These are phyloP conservation scores for Chiloscyllium punctatum DNA, from an alignment of 2,797 vertebrate genomes.

Conservation along the genomic window DNA sequence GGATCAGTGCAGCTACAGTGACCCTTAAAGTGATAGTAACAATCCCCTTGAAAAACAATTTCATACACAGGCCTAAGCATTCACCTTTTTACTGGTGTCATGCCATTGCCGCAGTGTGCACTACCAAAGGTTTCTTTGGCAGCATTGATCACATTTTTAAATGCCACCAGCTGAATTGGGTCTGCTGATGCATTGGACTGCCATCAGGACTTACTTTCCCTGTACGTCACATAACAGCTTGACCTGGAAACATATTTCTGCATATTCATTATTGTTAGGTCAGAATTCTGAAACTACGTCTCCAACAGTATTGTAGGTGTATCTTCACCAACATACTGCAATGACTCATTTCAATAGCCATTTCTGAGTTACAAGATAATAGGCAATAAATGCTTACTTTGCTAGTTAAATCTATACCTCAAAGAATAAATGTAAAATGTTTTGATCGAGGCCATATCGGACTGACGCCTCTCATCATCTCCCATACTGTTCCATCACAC, in stretches of 20 bases:
- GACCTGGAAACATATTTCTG: neutral
- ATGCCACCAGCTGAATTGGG: neutral
- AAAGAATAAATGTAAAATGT: neutral
- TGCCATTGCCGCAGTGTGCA: neutral
- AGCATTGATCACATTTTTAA: neutral
- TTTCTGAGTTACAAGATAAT: too few species aligned
- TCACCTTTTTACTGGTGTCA: neutral
- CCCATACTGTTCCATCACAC: neutral
- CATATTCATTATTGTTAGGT: neutral
- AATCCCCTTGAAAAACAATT: neutral
- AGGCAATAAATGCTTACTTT: neutral
- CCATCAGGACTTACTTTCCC: neutral
- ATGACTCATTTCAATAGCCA: neutral
- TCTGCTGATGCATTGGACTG: too few species aligned
- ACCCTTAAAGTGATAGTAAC: neutral
- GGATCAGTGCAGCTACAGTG: neutral
- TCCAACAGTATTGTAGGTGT: neutral
- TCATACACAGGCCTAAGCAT: neutral
- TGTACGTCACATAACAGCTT: neutral
- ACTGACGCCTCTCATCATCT: neutral
- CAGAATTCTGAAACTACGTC: neutral
- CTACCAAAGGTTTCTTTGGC: neutral
- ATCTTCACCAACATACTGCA: neutral
- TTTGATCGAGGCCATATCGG: neutral
- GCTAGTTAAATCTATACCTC: neutral